Evolutionary conservation across 2,797 vertebrate species (phyloP), one percentile per base, ranked within the genome.

Genomic region (Molossus molossus): DNA sequence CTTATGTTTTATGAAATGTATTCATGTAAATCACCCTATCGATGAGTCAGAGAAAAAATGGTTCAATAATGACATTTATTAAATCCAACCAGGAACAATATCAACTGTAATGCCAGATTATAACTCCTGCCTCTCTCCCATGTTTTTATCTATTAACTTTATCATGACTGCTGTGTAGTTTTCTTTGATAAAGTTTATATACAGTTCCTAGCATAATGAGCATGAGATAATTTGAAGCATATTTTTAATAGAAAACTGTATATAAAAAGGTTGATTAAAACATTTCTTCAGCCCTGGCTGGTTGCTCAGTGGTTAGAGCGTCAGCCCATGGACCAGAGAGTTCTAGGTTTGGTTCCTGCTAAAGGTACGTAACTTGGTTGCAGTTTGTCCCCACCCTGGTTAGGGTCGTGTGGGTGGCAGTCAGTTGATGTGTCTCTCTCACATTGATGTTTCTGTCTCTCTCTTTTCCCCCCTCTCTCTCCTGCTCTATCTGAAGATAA

Each of bases 111-210:
- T 64, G 7, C 25, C 23, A 48, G 12, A 77, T 82, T 90, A 37
- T 67, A 88, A 79, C 11, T 65, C 10, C 58, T 91, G 13, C 53
- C 70, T 72, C 40, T 65, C 55, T 40, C 29, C 45, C 23, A 5
- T 29, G 23, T 89, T 25, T 11, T 67, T 69, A 18, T 67, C 3
- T 27, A 57, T 72, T 85, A 64, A 88, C 12, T 86, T 79, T 86
- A 25, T 25, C 14, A 82, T 86, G 57, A 67, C 3, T 82, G 27
- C 48, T 70, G 82, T 94, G 10, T 82, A 79, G 83, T 91, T 58
- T 93, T 50, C 33, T 72, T 86, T 93, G 62, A 62, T 87, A 80
- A 87, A 33, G 14, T 37, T 72, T 97, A 88, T 17, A 83, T 48
- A 62, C 85, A 33, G 75, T 82, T 88, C 33, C 33, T 50, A 57